These are phyloP conservation scores for Stictonetta naevosa DNA, from an alignment of 2,113 vertebrate genomes.

Conservation along the genomic window DNA sequence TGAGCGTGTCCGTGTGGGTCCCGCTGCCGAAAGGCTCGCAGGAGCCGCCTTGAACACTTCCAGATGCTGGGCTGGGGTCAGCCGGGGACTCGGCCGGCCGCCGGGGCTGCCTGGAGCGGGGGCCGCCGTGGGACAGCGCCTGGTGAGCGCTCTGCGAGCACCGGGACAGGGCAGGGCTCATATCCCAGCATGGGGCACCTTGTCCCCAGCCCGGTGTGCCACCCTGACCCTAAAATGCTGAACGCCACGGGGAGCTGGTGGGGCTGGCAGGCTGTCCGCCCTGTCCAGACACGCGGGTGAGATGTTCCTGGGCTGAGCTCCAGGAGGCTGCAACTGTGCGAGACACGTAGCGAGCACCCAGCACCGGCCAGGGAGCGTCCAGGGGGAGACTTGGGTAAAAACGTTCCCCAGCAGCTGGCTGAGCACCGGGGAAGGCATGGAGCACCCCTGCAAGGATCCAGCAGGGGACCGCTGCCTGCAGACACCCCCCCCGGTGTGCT, in stretches of 20 bases:
- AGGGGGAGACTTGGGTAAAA: not conserved
- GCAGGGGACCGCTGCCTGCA: accelerated
- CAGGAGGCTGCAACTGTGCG: accelerated
- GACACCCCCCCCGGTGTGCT: accelerated
- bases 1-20: not conserved
- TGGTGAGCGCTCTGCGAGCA: not conserved
- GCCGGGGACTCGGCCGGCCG: not conserved
- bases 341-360: not conserved
- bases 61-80: slow-evolving; percentile 47
- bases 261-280: not conserved
- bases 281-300: accelerated
- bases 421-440: not conserved
- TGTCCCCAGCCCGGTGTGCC: not conserved
- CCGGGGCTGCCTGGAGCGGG: not conserved
- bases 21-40: not conserved
- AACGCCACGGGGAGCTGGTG: accelerated
- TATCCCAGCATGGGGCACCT: not conserved
- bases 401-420: not conserved
- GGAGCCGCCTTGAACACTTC: not conserved
- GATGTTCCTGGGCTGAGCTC: not conserved
- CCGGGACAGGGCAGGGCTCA: not conserved
- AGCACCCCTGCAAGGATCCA: not conserved
- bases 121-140: not conserved
- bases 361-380: not conserved
- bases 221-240: not conserved